phyloP scores from a whole-genome alignment of 1,140 invertebrate genomes.

The Acromyrmex heyeri region DNA sequence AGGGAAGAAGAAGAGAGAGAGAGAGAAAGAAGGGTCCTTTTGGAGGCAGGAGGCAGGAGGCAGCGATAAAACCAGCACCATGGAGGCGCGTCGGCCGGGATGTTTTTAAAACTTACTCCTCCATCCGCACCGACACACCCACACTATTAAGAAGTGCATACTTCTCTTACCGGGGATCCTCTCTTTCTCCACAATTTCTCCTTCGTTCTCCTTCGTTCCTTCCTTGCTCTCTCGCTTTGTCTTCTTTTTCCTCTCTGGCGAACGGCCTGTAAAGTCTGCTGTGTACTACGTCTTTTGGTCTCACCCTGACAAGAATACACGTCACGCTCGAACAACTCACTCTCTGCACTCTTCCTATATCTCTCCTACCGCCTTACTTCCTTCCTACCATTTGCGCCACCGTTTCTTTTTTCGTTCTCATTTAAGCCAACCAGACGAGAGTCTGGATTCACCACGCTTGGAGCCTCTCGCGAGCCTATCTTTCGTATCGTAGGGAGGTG shows the following conservation, averaged over 20 bases:
- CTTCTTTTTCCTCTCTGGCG: conserved; percentile 52
- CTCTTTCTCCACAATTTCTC: conserved; percentile 53
- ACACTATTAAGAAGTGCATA: conserved; percentile 74
- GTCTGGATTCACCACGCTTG: background rate
- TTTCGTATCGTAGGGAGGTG: conserved; percentile 45
- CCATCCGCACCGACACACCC: conserved; percentile 68
- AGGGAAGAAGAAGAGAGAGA: background rate
- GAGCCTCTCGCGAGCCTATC: conserved; percentile 44
- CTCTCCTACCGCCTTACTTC: background rate
- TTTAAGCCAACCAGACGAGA: conserved; percentile 48
- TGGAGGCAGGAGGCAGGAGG: conserved; percentile 43
- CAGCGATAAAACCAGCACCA: conserved; percentile 74
- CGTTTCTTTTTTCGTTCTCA: conserved; percentile 36
- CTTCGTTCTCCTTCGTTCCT: conserved; percentile 10
- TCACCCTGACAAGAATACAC: conserved; percentile 79
- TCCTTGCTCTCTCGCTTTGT: conserved; percentile 19
- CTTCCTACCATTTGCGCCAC: conserved; percentile 21
- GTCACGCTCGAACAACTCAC: conserved; percentile 80
- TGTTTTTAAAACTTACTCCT: conserved; percentile 81
- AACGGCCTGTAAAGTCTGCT: conserved; percentile 64
- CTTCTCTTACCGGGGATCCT: conserved; percentile 31
- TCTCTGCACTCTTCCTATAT: conserved; percentile 55
- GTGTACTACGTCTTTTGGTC: conserved; percentile 69
- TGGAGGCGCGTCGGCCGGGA: conserved; percentile 65
- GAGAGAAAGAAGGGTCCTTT: conserved; percentile 4